Evolutionary conservation across 64 coral and sea anemone genomes (phyloP).

Genomic region (Stylophora pistillata): DNA sequence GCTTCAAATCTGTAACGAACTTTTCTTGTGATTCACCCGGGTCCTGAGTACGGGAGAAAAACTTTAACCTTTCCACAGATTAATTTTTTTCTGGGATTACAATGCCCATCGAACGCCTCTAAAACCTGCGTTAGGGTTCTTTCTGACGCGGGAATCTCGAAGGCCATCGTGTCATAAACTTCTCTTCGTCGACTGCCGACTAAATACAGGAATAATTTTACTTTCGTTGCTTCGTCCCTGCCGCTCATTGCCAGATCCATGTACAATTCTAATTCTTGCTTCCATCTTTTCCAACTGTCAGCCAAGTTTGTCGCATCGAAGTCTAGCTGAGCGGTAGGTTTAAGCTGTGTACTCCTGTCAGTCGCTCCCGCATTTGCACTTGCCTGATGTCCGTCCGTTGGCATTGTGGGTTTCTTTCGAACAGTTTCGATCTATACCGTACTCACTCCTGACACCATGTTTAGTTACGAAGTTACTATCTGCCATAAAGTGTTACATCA

Average conservation of each 20-base stretch:
- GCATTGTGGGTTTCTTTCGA: no score
- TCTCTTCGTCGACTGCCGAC: conserved; percentile 18
- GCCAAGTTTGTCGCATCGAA: conserved; percentile 33
- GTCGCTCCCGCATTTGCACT: background rate
- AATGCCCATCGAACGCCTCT: conserved; percentile 9
- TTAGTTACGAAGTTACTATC: no score
- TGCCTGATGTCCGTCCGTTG: no score
- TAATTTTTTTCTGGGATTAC: conserved; percentile 41
- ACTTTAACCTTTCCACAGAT: conserved; percentile 44
- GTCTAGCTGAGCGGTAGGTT: background rate
- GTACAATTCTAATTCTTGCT: conserved; percentile 60
- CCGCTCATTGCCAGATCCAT: conserved; percentile 49
- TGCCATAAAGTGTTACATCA: no score
- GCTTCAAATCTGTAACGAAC: conserved; percentile 36
- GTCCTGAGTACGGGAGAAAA: conserved; percentile 23
- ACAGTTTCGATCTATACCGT: no score
- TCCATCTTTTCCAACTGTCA: conserved; percentile 49
- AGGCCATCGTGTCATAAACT: conserved; percentile 36
- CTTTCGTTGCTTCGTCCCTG: conserved; percentile 1
- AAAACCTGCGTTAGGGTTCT: background rate
- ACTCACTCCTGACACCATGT: no score
- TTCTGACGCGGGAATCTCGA: background rate
- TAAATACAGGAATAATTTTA: background rate
- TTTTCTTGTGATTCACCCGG: conserved; percentile 4
- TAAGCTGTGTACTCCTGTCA: background rate